Evolutionary conservation across 2,888 invertebrate species (phyloP), one percentile per base, ranked within the genome.

Genomic region (Polydrusus pterygomalis): DNA sequence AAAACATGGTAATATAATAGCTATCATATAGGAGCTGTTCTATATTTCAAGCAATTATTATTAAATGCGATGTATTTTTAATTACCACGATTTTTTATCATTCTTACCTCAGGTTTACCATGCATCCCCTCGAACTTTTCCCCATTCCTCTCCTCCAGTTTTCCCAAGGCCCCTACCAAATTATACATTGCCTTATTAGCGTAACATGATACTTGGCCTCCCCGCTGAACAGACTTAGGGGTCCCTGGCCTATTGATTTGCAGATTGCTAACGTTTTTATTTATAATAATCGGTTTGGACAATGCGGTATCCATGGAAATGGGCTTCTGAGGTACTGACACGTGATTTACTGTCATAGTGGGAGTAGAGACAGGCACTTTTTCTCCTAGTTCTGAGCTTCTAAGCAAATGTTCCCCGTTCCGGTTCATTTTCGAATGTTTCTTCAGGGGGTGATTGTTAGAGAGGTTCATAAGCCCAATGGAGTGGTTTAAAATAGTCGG

Each of bases 381-480:
- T 10, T 80, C 78, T 9, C 69, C 77, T 49, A 78, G 49, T 47
- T 80, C 77, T 20, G 60, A 17, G 51, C 15, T 40, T 43, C 40
- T 63, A 10, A 69, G 68, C 62, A 34, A 30, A 8, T 54, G 49
- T 70, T 83, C 81, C 0, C 81, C 83, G 45, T 80, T 82, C n/a
- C 80, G 68, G 63, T 81, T 82, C 74, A 83, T 64, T 73, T 85
- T 84, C 17, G 85, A 83, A 78, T 85, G 84, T 40, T 83, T 84
- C 75, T 85, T 85, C 68, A 85, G 77, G 10, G 87, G 86, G 62
- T 87, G 86, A 72, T 87, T 87, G 71, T 86, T 86, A 0, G 87
- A 86, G n/a, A 87, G 79, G 78, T 86, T 86, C 72, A 86, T 83
- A 18, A 87, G 79, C 18, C 84, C 83, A 43, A 85, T 77, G 8